Base-by-base conservation (phyloP, 2,797 vertebrate species). In the Danio aesculapii region DNA sequence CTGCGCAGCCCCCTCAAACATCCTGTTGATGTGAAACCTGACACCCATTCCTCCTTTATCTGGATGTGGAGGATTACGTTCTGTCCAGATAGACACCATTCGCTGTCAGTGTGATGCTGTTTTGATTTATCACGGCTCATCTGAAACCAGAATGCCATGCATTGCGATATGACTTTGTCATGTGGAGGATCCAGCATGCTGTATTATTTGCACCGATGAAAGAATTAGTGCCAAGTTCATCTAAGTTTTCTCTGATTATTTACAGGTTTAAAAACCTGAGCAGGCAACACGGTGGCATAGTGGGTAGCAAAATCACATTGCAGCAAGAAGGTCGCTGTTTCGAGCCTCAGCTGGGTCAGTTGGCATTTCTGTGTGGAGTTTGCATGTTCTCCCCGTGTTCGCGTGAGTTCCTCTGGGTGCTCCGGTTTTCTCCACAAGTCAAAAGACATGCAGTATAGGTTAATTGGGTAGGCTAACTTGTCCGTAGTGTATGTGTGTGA, bases 51-150 rank as follows among this genome's bases (percentile, higher is more conserved):
- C 11, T 61, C 63, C 79, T 88, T 84, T 87, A 88, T 90, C 90
- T 87, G 85, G 75, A 77, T 55, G 83, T 84, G 71, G 86, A 82
- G 83, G 84, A 58, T 83, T 74, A 84, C 83, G 82, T 86, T 86
- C 81, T 83, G 58, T 82, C 86, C 87, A 89, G 83, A 88, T 87
- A 89, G 76, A 84, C 89, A 91, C 90, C 90, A 89, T 90, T 89
- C 83, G 64, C 79, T 81, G 84, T 67, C 86, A 89, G 91, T 87
- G 87, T 89, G 90, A 89, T 88, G 88, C 77, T 85, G 85, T 78
- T 88, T 84, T 80, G 49, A 84, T 86, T 81, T 88, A 89, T 89
- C 81, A 71, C 2, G 87, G 89, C 85, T 91, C 90, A 78, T 86
- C 81, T 88, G 89, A 88, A 90, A 89, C 84, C 85, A 81, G 81